Evolutionary conservation across 2,888 invertebrate genomes (phyloP).

Genomic region (Netelia fuscicornis): DNA sequence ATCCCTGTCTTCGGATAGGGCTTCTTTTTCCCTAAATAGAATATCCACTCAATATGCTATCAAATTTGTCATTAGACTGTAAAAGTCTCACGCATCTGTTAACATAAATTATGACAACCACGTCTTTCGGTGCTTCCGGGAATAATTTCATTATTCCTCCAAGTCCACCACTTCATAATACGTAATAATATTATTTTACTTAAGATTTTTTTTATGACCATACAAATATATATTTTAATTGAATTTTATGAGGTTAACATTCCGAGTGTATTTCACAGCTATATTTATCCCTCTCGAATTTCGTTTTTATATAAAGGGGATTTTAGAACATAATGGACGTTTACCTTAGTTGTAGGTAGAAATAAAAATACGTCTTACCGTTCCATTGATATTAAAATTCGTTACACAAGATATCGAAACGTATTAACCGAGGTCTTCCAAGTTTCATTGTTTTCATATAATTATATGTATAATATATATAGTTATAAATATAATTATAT

Average conservation of each 20-base stretch:
- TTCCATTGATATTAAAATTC: slow-evolving; percentile 47
- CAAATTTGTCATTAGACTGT: slow-evolving; percentile 29
- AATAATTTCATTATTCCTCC: slow-evolving; percentile 4
- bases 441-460: neutral
- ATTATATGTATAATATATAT: neutral
- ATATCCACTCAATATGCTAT: slow-evolving; percentile 13
- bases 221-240: neutral
- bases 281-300: neutral
- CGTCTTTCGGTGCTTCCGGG: slow-evolving; percentile 18
- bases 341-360: slow-evolving; percentile 14
- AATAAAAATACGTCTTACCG: slow-evolving; percentile 28
- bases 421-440: slow-evolving; percentile 45
- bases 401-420: slow-evolving; percentile 5
- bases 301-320: slow-evolving; percentile 20
- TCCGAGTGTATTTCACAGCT: slow-evolving; percentile 27
- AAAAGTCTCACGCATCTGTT: neutral
- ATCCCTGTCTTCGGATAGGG: neutral
- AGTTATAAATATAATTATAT: neutral
- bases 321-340: slow-evolving; percentile 1
- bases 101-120: neutral
- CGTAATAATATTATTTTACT: slow-evolving; percentile 46
- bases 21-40: no score
- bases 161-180: slow-evolving; percentile 25
- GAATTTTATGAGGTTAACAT: slow-evolving; percentile 18
- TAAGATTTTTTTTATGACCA: slow-evolving; percentile 23